phyloP scores from a whole-genome alignment of 1,140 invertebrate genomes.

The Leguminivora glycinivorella region DNA sequence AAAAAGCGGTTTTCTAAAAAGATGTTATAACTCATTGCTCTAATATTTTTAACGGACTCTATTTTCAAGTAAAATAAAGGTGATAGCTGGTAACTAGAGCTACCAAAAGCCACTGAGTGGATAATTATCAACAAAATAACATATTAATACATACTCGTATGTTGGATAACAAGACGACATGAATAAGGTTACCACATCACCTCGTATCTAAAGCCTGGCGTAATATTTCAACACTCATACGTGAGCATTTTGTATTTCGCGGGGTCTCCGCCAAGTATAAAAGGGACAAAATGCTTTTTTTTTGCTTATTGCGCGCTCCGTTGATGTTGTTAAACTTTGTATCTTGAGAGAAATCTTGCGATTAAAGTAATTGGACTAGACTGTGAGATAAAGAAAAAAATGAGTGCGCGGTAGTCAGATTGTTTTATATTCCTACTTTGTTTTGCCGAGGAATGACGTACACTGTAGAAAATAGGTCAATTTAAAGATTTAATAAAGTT shows the following conservation, averaged over 20 bases:
- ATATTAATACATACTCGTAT: no score
- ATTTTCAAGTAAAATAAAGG: no score
- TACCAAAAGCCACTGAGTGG: no score
- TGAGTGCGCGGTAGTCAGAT: background rate
- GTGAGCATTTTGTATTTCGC: slow-evolving; percentile 12
- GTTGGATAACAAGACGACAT: no score
- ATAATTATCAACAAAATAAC: no score
- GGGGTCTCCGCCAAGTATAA: background rate
- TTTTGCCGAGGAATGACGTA: background rate
- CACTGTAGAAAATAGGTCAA: no score
- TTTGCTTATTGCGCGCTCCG: slow-evolving; percentile 3
- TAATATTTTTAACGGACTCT: no score
- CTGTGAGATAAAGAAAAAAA: background rate
- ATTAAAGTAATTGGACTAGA: background rate
- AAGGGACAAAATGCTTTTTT: slow-evolving; percentile 16
- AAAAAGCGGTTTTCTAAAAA: no score
- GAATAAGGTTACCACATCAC: slow-evolving; percentile 2
- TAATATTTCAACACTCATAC: slow-evolving; percentile 18
- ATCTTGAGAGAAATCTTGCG: background rate
- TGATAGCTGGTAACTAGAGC: no score
- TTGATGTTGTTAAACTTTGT: slow-evolving; percentile 6
- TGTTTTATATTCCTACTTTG: background rate
- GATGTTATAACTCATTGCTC: no score
- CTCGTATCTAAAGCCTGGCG: slow-evolving; percentile 3
- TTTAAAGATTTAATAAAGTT: no score